These are phyloP conservation scores for Mareca penelope DNA, from an alignment of 2,797 vertebrate genomes.

Conservation along the genomic window DNA sequence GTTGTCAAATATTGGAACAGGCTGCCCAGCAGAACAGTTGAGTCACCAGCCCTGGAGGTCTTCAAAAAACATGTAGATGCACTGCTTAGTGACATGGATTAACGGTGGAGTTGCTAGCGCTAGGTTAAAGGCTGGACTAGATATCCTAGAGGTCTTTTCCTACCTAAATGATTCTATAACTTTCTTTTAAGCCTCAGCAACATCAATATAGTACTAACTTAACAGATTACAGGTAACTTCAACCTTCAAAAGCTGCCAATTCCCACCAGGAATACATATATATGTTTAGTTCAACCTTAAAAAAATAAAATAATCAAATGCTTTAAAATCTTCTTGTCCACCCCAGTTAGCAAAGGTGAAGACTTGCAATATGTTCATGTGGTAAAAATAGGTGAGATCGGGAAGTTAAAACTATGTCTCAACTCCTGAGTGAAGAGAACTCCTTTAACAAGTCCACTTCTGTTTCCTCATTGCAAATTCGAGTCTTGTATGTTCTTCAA, in stretches of 20 bases:
- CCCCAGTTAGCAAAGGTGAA: neutral
- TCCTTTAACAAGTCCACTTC: neutral
- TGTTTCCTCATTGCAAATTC: neutral
- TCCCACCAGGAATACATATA: neutral
- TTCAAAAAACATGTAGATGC: no score
- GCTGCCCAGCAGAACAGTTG: no score
- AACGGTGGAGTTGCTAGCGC: no score
- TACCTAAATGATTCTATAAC: neutral
- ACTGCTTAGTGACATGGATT: no score
- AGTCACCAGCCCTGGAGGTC: no score
- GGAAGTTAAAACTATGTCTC: neutral
- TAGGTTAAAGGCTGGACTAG: no score
- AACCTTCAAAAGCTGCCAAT: neutral
- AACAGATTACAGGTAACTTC: neutral
- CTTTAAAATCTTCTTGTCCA: neutral
- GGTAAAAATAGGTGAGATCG: neutral
- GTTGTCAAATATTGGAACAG: no score
- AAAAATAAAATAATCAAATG: neutral
- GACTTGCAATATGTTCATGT: fast-evolving
- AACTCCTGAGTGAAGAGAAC: neutral
- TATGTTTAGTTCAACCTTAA: neutral
- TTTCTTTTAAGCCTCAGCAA: neutral
- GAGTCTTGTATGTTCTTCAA: neutral
- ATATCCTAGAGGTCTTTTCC: no score
- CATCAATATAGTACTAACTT: neutral